phyloP scores from a whole-genome alignment of 2,113 vertebrate species.

The Galemys pyrenaicus region DNA sequence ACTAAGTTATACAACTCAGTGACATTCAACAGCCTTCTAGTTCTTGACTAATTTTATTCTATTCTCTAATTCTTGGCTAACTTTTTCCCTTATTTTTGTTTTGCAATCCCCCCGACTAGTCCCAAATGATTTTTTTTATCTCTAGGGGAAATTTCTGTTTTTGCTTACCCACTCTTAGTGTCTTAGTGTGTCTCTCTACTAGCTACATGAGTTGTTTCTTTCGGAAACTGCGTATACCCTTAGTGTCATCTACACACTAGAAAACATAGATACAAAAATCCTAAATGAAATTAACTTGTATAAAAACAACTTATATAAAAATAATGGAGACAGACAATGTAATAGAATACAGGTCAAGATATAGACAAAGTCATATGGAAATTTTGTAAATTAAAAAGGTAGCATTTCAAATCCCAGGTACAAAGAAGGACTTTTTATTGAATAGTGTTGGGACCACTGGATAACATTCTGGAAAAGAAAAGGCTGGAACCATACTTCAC shows the following conservation, averaged over 20 bases:
- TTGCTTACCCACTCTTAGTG: background rate
- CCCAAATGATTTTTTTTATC: background rate
- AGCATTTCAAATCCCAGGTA: background rate
- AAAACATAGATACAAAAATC: background rate
- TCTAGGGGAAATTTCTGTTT: background rate
- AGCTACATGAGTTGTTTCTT: background rate
- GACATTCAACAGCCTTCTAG: background rate
- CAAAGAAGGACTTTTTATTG: background rate
- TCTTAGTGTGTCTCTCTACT: background rate
- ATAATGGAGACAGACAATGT: background rate
- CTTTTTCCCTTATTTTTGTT: slow-evolving; percentile 17
- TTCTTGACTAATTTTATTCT: background rate
- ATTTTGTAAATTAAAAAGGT: background rate
- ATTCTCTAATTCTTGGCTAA: slow-evolving; percentile 1
- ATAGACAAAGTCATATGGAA: background rate
- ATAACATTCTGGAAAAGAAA: background rate
- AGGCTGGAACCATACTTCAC: background rate
- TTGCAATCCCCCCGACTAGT: background rate
- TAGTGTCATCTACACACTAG: background rate
- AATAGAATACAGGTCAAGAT: background rate
- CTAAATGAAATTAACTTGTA: background rate
- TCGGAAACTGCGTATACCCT: background rate
- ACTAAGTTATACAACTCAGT: background rate
- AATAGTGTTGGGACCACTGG: background rate
- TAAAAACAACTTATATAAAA: slow-evolving; percentile 3